Evolutionary conservation across 1,140 invertebrate species (phyloP).

Genomic region (Triops cancriformis): DNA sequence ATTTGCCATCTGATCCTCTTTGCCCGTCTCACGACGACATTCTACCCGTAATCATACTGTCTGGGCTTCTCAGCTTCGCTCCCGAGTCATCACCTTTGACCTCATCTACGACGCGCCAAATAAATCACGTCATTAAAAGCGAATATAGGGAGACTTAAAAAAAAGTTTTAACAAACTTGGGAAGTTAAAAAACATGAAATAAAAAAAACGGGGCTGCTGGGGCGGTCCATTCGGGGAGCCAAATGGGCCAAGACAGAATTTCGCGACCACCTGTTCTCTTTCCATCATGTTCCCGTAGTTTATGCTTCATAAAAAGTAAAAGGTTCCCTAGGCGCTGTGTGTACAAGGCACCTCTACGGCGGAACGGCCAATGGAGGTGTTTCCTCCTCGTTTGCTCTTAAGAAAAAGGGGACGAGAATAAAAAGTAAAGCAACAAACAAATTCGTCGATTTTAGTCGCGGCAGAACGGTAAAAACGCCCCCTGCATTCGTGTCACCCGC

Average conservation of each 20-base stretch:
- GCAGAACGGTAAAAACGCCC: background rate
- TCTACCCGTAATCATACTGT: conserved; percentile 1
- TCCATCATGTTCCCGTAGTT: background rate
- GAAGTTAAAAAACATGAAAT: background rate
- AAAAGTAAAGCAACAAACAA: too few relatives aligned
- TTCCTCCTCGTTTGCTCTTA: background rate
- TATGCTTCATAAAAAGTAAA: background rate
- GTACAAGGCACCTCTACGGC: background rate
- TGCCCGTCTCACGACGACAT: background rate
- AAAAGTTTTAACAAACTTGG: background rate
- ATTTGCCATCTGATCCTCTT: conserved; percentile 13
- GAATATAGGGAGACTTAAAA: background rate
- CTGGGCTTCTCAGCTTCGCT: background rate
- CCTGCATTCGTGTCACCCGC: too few relatives aligned
- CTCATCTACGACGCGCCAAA: background rate
- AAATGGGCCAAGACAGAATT: background rate
- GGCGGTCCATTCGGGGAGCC: background rate
- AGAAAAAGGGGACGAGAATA: background rate
- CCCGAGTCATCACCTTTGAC: background rate
- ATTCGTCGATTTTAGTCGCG: background rate
- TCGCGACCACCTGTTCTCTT: background rate
- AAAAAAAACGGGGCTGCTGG: background rate
- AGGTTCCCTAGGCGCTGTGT: background rate
- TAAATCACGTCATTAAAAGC: background rate
- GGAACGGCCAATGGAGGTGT: too few relatives aligned